phyloP scores from a whole-genome alignment of 2,113 vertebrate genomes.

The Cnemophilus loriae region DNA sequence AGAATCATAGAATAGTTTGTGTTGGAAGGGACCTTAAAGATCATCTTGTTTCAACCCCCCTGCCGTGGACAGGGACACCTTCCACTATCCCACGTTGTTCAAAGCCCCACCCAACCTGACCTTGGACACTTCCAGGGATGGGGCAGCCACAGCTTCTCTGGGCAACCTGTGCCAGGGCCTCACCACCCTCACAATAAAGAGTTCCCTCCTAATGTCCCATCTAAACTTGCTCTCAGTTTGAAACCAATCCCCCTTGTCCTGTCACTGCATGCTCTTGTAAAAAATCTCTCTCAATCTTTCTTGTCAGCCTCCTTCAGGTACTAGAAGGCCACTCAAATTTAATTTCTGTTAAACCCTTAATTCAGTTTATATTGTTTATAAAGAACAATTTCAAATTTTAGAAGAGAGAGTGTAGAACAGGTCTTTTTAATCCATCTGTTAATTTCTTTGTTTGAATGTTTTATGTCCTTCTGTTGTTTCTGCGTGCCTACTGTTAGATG shows the following conservation, averaged over 20 bases:
- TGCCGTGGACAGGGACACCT: fast-evolving
- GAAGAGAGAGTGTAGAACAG: neutral
- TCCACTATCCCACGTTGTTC: neutral
- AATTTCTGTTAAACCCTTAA: neutral
- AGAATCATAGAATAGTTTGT: neutral
- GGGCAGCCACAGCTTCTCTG: neutral
- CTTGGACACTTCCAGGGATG: neutral
- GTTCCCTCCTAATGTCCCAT: neutral
- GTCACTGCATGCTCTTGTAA: neutral
- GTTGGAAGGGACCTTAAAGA: neutral
- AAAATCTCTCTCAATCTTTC: neutral
- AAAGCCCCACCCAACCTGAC: neutral
- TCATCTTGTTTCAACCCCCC: fast-evolving
- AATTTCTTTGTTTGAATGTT: neutral
- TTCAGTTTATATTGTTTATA: neutral
- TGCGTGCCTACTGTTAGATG: too few species aligned
- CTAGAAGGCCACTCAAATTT: neutral
- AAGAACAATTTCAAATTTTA: neutral
- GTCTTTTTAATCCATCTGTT: neutral
- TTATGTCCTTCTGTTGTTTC: neutral
- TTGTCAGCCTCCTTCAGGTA: neutral
- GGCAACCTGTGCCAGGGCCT: neutral
- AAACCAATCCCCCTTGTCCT: neutral
- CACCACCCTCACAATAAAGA: neutral
- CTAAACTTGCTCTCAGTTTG: neutral